phyloP scores from a whole-genome alignment of 2,113 vertebrate genomes.

The Mugil cephalus region DNA sequence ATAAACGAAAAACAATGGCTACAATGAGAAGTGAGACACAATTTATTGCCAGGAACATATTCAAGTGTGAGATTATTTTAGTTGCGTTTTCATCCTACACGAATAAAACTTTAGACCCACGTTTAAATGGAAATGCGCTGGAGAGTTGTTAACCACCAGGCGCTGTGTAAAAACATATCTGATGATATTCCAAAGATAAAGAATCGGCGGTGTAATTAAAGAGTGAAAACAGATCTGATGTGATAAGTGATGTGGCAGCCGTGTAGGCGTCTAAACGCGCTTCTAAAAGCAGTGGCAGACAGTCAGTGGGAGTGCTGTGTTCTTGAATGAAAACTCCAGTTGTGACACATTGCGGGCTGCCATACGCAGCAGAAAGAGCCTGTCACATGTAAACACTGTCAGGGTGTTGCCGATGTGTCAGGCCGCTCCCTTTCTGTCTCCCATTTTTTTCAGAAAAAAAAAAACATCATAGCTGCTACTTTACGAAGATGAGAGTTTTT shows the following conservation, averaged over 20 bases:
- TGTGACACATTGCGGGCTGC: slow-evolving; percentile 25
- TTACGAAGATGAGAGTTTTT: slow-evolving; percentile 25
- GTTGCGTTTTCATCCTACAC: background rate
- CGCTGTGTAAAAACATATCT: background rate
- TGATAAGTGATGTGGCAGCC: background rate
- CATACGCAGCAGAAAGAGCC: slow-evolving; percentile 27
- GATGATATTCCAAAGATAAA: background rate
- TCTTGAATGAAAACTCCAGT: slow-evolving; percentile 23
- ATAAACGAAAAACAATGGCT: background rate
- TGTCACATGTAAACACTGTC: slow-evolving; percentile 34
- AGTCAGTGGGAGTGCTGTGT: slow-evolving; percentile 24
- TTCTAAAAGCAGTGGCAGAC: slow-evolving; percentile 8
- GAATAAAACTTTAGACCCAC: background rate
- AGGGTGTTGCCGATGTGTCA: slow-evolving; percentile 17
- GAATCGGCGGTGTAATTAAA: background rate
- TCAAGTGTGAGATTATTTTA: background rate
- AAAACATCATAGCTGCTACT: slow-evolving; percentile 25
- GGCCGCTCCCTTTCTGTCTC: slow-evolving; percentile 12
- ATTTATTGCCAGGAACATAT: background rate
- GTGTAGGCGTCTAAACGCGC: background rate
- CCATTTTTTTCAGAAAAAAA: background rate
- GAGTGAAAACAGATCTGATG: slow-evolving; percentile 8
- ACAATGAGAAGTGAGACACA: background rate
- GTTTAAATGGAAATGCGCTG: no score
- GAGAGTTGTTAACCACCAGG: background rate